Base-by-base conservation (phyloP, 2,888 invertebrate species). In the Drosophila mulleri region DNA sequence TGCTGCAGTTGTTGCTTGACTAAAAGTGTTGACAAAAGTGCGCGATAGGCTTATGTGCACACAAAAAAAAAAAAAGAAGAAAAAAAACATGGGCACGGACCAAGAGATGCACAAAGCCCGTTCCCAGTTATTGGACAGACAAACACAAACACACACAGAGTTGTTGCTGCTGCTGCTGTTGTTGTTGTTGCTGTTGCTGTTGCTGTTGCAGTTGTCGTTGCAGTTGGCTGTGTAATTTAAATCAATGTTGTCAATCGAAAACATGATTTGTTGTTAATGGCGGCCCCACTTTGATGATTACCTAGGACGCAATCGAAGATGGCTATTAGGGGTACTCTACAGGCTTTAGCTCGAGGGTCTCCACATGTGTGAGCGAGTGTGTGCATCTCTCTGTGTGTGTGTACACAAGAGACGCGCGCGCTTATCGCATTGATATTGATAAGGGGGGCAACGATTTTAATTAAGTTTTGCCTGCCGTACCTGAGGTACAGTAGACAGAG, bases 211-310 rank as follows among this genome's bases (percentile, higher is more conserved):
- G 77, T 75, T 86, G 81, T 74, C 67, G 79, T 75, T 79, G 72
- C 62, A 72, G 69, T 68, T 80, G 75, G 68, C 84, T 88, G 82
- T 90, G 89, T 90, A 91, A 91, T 90, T 91, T 88, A 90, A 91
- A 91, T 91, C 91, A 90, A 86, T 87, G 89, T 90, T 91, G 91
- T 91, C 91, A 91, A 91, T 91, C 91, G 88, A 81, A 90, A 90
- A 87, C 91, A 89, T 89, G 89, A 91, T 89, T 91, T 89, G 82
- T 87, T 85, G 83, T 80, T 86, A 90, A 90, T 87, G 89, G 80
- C 88, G 90, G 83, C 75, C 75, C 77, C 81, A 75, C 88, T 89
- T 88, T 88, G 88, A 89, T 82, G 86, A 72, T 79, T 76, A 29
- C 59, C 53, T 35, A 50, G 62, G 64, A 75, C 69, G 62, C 37